Evolutionary conservation across 2,113 vertebrate genomes (phyloP), one percentile per base, ranked within the genome.

Genomic region (Pleuronectes platessa): DNA sequence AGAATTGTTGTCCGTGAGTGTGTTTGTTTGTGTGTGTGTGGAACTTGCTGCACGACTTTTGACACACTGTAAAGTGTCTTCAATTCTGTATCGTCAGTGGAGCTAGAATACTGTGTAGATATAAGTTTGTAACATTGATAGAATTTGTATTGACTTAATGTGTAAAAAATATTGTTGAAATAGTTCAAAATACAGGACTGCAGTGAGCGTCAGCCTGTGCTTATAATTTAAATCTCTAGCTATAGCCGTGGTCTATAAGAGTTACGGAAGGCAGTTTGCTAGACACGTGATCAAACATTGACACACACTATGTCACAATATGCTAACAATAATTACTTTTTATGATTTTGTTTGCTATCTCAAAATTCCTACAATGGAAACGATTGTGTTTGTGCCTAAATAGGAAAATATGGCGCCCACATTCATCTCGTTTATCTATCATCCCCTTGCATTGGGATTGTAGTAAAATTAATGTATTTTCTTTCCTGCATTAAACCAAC

Each of bases 201-300:
- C 54, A 42, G 62, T 65, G 66, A 77, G 62, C 65, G 23, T 72
- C 58, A 59, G 62, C 45, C 73, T 83, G 78, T 86, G 82, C 85
- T 84, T 83, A 18, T 54, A 45, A 61, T 81, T 81, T 27, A 79
- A 77, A 81, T 71, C 23, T 79, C 2, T 24, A 59, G 47, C 49
- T 49, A 49, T 35, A 68, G 61, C 55, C 73, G 78, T 65, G 4
- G 31, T 82, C 21, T 68, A 13, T 55, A 45, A 51, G 61, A 61
- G 3, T 62, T 63, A 24, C 3, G 37, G n/a, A 61, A 83, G 71
- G 74, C 77, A 87, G 61, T 79, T 81, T 71, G 35, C 40, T 76
- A 31, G 53, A 15, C n/a, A 1, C 64, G n/a, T 64, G 11, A 49
- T 69, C 20, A 21, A 14, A 73, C 47, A 51, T 8, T 65, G 17